phyloP scores from a whole-genome alignment of 2,797 vertebrate genomes.

The Denticeps clupeoides region DNA sequence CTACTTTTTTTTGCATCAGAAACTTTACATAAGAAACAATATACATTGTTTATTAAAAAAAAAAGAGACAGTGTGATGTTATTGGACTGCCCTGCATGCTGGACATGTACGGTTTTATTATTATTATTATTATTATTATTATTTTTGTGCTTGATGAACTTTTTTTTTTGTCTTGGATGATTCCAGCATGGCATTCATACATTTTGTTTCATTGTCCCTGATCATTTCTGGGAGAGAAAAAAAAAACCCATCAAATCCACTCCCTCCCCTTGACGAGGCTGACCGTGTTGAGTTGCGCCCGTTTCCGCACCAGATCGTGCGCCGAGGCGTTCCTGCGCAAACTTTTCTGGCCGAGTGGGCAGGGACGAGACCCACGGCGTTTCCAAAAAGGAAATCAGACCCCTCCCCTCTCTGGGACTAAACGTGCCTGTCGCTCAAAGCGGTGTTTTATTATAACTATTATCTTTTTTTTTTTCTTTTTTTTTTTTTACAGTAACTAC shows the following conservation, averaged over 20 bases:
- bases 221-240: conserved; percentile 89
- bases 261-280: conserved; percentile 47
- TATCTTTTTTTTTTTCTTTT: conserved; percentile 57
- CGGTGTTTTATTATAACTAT: conserved; percentile 74
- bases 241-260: conserved; percentile 77
- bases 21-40: conserved; percentile 60
- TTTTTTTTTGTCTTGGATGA: conserved; percentile 68
- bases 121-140: conserved; percentile 28
- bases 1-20: conserved; percentile 79
- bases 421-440: conserved; percentile 71
- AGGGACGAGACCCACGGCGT: conserved; percentile 51
- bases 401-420: conserved; percentile 52
- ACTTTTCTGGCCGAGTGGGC: conserved; percentile 50
- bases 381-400: conserved; percentile 51
- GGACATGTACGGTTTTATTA: conserved; percentile 94
- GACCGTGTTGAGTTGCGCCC: conserved; percentile 73
- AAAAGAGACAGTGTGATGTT: conserved; percentile 82
- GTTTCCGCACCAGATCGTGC: conserved; percentile 70
- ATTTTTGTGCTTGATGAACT: conserved; percentile 34
- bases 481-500: no score
- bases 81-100: conserved; percentile 96
- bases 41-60: conserved; percentile 62
- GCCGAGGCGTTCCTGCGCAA: conserved; percentile 71
- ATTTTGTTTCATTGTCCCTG: conserved; percentile 74
- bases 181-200: conserved; percentile 93